Evolutionary conservation across 1,140 invertebrate genomes (phyloP), one percentile per base, ranked within the genome.

Genomic region (Samia ricini): DNA sequence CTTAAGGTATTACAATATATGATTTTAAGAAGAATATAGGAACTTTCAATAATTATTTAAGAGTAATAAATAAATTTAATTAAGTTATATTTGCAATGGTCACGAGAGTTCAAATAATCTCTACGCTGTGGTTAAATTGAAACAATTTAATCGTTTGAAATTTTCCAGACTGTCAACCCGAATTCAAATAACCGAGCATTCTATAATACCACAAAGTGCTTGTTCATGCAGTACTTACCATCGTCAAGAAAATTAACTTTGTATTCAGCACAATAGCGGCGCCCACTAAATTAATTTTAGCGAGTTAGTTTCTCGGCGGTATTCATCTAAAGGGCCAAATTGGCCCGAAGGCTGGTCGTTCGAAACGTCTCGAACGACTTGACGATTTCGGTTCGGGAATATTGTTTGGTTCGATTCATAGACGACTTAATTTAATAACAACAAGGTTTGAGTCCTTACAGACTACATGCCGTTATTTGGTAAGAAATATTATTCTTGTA

Each of bases 231-330:
- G 56, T 56, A 67, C 61, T 60, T 55, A 54, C 56, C 22, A 21
- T 33, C 55, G 24, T 56, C 52, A 60, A 59, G 61, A 63, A 63
- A 60, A 63, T 63, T 60, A 63, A 60, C 65, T 67, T 67, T 67
- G 61, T 63, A 67, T 67, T 63, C 57, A 62, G 55, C 36, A 61
- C 64, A 67, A 67, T 63, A 60, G 54, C 36, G 56, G 50, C 22
- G 23, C 50, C 60, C 42, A 63, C 65, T 63, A 63, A 67, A 67
- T 67, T 67, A 67, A 67, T 67, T 67, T 67, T 56, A 67, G 56
- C 56, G 56, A 67, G 61, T 67, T 67, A 63, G 65, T 63, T 63
- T 63, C 56, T 22, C 15, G n/a, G 55, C 57, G 54, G 51, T 51
- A 60, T 65, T 29, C 56, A 23, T 56, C 49, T 59, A 56, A 66